Evolutionary conservation across 2,113 vertebrate species (phyloP).

Genomic region (Dolichotis patagonum): DNA sequence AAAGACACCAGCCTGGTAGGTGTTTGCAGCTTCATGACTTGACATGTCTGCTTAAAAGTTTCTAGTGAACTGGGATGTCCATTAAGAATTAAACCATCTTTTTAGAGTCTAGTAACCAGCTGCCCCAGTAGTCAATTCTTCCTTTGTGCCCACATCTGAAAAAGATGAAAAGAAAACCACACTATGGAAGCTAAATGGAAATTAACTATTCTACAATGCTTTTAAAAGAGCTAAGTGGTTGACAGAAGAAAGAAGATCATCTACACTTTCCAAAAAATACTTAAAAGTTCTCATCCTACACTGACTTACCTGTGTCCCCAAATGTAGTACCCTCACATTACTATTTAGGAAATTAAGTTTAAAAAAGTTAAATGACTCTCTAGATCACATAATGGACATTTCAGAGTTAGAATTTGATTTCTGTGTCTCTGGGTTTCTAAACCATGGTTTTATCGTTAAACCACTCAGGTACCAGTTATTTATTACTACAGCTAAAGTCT

Average conservation of each 20-base stretch:
- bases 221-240: neutral
- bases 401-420: constrained; percentile 10
- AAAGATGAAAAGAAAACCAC: neutral
- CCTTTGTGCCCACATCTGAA: neutral
- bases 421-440: constrained; percentile 4
- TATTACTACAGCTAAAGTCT: neutral
- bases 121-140: neutral
- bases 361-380: neutral
- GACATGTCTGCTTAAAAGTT: neutral
- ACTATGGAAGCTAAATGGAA: neutral
- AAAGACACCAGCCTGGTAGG: neutral
- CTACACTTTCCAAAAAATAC: neutral
- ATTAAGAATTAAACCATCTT: neutral
- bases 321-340: neutral
- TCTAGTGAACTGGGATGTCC: neutral
- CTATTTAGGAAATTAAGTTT: neutral
- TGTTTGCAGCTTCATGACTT: neutral
- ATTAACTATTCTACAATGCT: neutral
- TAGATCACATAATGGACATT: neutral
- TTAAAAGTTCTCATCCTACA: neutral
- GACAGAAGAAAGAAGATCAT: neutral
- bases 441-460: neutral
- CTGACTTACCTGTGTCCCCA: neutral
- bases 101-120: neutral
- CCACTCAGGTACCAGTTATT: neutral